Conservation (phyloP, 2,888 invertebrate species). For the Rapana venosa region DNA sequence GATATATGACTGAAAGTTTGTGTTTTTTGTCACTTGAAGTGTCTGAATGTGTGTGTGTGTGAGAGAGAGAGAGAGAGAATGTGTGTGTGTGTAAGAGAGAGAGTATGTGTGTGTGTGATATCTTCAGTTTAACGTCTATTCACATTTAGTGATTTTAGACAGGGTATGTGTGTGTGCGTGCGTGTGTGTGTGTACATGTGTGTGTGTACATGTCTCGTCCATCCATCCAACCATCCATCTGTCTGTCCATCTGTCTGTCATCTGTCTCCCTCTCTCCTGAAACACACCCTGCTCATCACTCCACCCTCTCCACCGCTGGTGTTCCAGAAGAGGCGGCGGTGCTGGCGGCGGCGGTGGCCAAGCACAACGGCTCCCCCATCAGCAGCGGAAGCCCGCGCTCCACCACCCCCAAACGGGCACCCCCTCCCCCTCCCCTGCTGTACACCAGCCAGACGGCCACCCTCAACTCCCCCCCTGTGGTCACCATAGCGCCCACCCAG, state of each 20-base stretch:
- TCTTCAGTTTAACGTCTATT: too few species aligned
- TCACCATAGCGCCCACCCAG: constrained; percentile 78
- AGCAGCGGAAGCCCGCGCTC: constrained; percentile 69
- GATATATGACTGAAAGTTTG: too few species aligned
- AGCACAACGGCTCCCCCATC: constrained; percentile 54
- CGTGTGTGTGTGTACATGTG: neutral
- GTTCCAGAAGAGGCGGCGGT: constrained; percentile 50
- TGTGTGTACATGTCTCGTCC: neutral
- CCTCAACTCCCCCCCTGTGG: constrained; percentile 76
- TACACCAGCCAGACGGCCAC: constrained; percentile 59
- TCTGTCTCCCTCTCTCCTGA: neutral
- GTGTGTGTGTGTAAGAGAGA: neutral
- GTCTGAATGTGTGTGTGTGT: neutral
- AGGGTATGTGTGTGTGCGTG: too few species aligned
- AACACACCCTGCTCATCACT: neutral
- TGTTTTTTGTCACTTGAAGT: too few species aligned
- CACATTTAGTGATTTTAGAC: too few species aligned
- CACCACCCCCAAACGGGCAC: constrained; percentile 71
- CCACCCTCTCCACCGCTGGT: neutral
- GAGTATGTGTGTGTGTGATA: too few species aligned
- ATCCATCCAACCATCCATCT: neutral
- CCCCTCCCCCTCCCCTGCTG: constrained; percentile 73
- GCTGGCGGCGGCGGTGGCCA: constrained; percentile 44
- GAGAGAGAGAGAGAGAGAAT: too few species aligned
- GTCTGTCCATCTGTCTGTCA: neutral